These are phyloP conservation scores for Agriopis aurantiaria DNA, from an alignment of 2,888 invertebrate genomes.

Conservation along the genomic window DNA sequence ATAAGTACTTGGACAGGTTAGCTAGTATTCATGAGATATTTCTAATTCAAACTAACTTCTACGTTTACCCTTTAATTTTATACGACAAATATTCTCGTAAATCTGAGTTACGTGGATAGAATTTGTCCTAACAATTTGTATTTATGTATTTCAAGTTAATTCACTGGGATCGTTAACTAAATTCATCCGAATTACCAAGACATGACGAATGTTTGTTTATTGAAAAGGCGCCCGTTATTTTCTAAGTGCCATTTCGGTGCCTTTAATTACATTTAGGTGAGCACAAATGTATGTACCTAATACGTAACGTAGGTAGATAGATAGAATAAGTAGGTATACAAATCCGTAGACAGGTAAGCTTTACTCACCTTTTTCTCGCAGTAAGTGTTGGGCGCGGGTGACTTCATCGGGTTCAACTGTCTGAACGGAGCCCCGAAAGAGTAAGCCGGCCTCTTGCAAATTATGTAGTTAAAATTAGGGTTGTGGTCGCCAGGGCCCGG, in stretches of 20 bases:
- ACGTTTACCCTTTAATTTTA: too few species aligned
- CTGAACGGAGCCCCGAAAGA: conserved; percentile 64
- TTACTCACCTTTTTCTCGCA: conserved; percentile 73
- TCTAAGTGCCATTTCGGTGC: neutral
- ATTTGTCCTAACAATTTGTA: too few species aligned
- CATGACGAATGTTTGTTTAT: conserved; percentile 37
- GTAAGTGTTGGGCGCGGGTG: conserved; percentile 71
- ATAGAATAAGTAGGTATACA: too few species aligned
- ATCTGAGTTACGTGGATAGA: too few species aligned
- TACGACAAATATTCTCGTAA: too few species aligned
- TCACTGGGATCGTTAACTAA: too few species aligned
- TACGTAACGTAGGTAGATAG: neutral
- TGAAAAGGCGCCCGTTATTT: conserved; percentile 24
- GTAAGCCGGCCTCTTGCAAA: conserved; percentile 64
- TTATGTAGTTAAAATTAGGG: conserved; percentile 65
- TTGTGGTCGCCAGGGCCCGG: conserved; percentile 73
- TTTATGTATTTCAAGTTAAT: too few species aligned
- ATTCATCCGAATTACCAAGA: neutral
- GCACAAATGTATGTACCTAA: neutral
- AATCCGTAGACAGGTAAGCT: neutral
- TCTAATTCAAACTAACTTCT: too few species aligned
- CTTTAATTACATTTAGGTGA: conserved; percentile 29
- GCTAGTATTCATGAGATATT: too few species aligned
- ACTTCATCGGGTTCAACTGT: conserved; percentile 40
- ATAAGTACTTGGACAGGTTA: too few species aligned